Evolutionary conservation across 2,888 invertebrate genomes (phyloP), one percentile per base, ranked within the genome.

Genomic region (Heliconius sara): DNA sequence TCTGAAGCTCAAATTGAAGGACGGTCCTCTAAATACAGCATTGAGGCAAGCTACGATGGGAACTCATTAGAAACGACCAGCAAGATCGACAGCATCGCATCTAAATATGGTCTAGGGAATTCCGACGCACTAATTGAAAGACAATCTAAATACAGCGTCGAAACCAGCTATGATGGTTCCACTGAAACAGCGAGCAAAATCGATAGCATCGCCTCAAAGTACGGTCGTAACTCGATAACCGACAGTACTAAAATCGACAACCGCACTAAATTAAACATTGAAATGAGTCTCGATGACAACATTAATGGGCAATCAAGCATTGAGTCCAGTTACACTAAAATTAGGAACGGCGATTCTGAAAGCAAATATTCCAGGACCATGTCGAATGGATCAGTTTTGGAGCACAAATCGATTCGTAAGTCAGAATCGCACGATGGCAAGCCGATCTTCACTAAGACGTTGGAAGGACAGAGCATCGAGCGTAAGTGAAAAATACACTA

Each of bases 391-490:
- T 91, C 93, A 0, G 84, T 90, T 4, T 89, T 89, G 65, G 87
- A 90, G 81, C 86, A 84, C 3, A 89, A 84, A 77, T 85, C 91
- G 1, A 83, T 91, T 67, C 88, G 88, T 2, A 89, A 85, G 79
- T 91, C 93, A 0, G 91, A 88, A 52, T 92, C 93, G 7, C 86
- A 90, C 43, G 95, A 96, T 80, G 97, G 97, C 81, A 97, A 96
- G 85, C 98, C 98, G 2, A 92, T 96, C 78, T 97, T 98, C 88
- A 95, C 96, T 43, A 97, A 97, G 91, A 97, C 97, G 71, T 95
- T 98, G 80, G 97, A 97, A 89, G 98, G 98, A 86, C 96, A 96
- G 84, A 97, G 96, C 88, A 96, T 97, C 84, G 97, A 97, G 96
- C 97, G 98, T 98, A 96, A 97, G 97, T 97, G 22, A 6, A 57